Percentiles rank a stretch among this genome's conserved stretches.
Evolutionary conservation across 1,140 invertebrate species (phyloP).

Genomic region (Dinothrombium tinctorium): DNA sequence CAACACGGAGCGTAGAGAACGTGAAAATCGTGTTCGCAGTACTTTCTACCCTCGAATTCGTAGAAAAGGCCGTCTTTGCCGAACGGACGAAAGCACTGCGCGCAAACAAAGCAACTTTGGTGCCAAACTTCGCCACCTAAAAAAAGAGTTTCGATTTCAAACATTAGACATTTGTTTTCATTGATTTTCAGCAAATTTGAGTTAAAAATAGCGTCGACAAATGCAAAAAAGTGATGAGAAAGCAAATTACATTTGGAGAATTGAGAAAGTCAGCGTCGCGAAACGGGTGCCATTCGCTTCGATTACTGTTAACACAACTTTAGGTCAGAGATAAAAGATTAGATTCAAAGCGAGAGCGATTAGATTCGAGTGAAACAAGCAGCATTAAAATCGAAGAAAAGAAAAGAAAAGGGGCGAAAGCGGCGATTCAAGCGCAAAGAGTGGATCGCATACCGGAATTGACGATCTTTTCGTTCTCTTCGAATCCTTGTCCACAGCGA

Average conservation of each 20-base stretch:
- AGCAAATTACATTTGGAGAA: not conserved
- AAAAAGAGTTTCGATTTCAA: no score
- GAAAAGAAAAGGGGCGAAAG: no score
- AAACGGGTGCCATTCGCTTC: no score
- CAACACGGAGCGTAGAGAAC: conserved; percentile 95
- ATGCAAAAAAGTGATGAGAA: not conserved
- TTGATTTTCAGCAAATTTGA: no score
- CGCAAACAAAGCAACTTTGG: conserved; percentile 89
- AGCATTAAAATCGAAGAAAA: not conserved
- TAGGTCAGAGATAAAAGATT: not conserved
- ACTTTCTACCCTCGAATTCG: conserved; percentile 86
- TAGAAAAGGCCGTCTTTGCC: conserved; percentile 14
- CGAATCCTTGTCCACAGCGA: conserved; percentile 77
- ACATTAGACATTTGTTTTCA: no score
- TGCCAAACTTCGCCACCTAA: conserved; percentile 87
- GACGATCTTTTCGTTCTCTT: conserved; percentile 88
- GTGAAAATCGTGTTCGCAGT: conserved; percentile 98
- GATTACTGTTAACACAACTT: not conserved
- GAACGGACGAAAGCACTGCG: conserved; percentile 13
- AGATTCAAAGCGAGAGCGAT: not conserved
- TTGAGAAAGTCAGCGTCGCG: not conserved
- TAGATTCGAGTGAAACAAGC: not conserved
- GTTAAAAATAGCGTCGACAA: no score
- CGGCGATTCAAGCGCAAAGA: no score
- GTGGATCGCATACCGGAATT: conserved; percentile 41